These are phyloP conservation scores for Verasper variegatus DNA, from an alignment of 2,113 vertebrate genomes.

Conservation along the genomic window DNA sequence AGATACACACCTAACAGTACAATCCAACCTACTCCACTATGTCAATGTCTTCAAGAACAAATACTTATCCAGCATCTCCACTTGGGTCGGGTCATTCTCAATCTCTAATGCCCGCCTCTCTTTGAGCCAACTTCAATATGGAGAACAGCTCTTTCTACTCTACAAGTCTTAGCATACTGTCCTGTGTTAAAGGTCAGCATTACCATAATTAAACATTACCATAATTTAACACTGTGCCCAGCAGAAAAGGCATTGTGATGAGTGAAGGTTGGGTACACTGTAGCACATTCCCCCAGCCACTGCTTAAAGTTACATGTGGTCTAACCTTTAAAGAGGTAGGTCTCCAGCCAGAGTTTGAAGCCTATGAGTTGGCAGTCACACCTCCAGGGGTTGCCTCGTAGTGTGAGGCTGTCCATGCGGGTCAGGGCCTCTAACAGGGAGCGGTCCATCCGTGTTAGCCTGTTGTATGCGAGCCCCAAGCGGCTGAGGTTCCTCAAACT, in stretches of 20 bases:
- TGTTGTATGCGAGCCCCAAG: conserved; percentile 89
- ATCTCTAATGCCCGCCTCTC: neutral
- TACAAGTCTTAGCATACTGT: neutral
- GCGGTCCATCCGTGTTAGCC: conserved; percentile 87
- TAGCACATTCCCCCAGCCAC: neutral
- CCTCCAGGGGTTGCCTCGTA: conserved; percentile 92
- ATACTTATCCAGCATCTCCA: no score
- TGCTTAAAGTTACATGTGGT: conserved; percentile 5
- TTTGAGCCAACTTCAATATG: neutral
- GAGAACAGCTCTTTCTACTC: neutral
- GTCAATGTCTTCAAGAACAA: no score
- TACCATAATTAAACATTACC: conserved; percentile 4
- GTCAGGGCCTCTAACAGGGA: conserved; percentile 88
- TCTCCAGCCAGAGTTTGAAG: conserved; percentile 97
- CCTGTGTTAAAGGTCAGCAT: conserved; percentile 19
- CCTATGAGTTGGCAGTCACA: conserved; percentile 93
- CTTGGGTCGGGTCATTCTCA: neutral
- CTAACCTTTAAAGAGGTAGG: conserved; percentile 93
- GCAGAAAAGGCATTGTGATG: conserved; percentile 5
- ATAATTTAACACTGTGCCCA: neutral
- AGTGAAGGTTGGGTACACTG: neutral
- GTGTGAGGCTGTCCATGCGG: conserved; percentile 86
- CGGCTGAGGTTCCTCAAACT: conserved; percentile 88
- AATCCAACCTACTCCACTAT: no score
- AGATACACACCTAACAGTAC: neutral